Conservation (phyloP, 2,888 invertebrate species). For the Labia minor region DNA sequence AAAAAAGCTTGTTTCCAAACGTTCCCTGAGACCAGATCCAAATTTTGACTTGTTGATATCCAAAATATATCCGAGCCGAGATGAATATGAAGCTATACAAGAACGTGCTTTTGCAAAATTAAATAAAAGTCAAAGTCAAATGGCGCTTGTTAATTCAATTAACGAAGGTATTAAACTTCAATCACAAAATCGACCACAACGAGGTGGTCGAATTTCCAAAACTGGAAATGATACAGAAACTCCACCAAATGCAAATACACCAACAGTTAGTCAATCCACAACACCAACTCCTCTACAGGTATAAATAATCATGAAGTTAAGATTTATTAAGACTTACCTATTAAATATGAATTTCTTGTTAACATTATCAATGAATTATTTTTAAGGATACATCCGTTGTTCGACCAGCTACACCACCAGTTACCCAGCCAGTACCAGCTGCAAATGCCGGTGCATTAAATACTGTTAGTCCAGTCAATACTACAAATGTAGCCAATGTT, state of each 20-base stretch:
- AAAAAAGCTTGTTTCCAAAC: slow-evolving; percentile 93
- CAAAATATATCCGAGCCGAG: slow-evolving; percentile 92
- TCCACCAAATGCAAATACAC: slow-evolving; percentile 30
- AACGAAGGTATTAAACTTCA: slow-evolving; percentile 89
- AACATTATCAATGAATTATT: too few species aligned
- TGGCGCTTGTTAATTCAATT: slow-evolving; percentile 84
- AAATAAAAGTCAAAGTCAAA: slow-evolving; percentile 86
- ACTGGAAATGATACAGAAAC: slow-evolving; percentile 46
- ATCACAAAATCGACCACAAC: slow-evolving; percentile 73
- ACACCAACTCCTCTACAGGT: slow-evolving; percentile 33
- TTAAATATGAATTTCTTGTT: too few species aligned
- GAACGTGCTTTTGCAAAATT: slow-evolving; percentile 83
- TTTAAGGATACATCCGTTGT: neutral
- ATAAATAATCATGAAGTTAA: too few species aligned
- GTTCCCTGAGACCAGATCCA: slow-evolving; percentile 91
- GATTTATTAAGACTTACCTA: too few species aligned
- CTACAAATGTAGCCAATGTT: neutral
- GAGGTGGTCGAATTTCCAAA: slow-evolving; percentile 49
- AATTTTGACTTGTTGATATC: slow-evolving; percentile 96
- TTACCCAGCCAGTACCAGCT: slow-evolving; percentile 32
- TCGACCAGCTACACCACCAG: neutral
- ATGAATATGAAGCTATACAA: slow-evolving; percentile 94
- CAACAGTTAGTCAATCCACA: slow-evolving; percentile 36
- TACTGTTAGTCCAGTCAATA: neutral
- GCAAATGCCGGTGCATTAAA: slow-evolving; percentile 32